Base-by-base conservation (phyloP, 2,888 invertebrate genomes). In the Cheilosia impressa region DNA sequence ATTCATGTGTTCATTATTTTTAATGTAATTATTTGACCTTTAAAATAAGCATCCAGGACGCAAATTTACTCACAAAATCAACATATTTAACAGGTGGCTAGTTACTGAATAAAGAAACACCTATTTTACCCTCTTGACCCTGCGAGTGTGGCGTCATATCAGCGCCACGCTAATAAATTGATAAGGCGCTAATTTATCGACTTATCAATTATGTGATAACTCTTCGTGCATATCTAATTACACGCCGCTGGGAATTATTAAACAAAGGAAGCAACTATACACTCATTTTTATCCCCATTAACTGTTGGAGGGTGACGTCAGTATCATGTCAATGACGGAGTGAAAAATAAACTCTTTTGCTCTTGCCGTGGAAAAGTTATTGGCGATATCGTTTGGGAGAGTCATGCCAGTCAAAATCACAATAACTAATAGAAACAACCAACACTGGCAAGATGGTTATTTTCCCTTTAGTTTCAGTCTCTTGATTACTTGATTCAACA, bases 171-270 rank as follows among this genome's bases (percentile, higher is more conserved):
- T 45, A 45, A 45, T 65, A 38, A 31, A 31, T 41, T 27, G 38
- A 53, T 41, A 9, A 66, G 5, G n/a, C 53, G 17, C 10, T 53
- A 41, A 41, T 52, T 38, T 52, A n/a, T 34, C 22, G 7, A 41
- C 13, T 66, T 19, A 65, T 52, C 24, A 24, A 41, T 41, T 41
- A 13, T 7, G n/a, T 65, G 52, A 66, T 41, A 52, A 66, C 27
- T 2, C 17, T 2, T 27, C 2, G 2, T 45, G 17, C 45, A 45
- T 1, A 45, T 7, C n/a, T 17, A n/a, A 19, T 1, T 17, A 19
- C 17, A 47, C 45, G 2, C 45, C n/a, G 4, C 7, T 17, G 17
- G 6, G 3, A 45, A 7, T n/a, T 17, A 47, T n/a, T n/a, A 47
- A 17, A 47, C 0, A 45, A 45, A 17, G 9, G 1, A 9, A 15